A percentile compares a stretch with the other conserved stretches of the same genome.
Evolutionary conservation across 2,888 invertebrate genomes (phyloP).

Genomic region (Drosophila ochracea): DNA sequence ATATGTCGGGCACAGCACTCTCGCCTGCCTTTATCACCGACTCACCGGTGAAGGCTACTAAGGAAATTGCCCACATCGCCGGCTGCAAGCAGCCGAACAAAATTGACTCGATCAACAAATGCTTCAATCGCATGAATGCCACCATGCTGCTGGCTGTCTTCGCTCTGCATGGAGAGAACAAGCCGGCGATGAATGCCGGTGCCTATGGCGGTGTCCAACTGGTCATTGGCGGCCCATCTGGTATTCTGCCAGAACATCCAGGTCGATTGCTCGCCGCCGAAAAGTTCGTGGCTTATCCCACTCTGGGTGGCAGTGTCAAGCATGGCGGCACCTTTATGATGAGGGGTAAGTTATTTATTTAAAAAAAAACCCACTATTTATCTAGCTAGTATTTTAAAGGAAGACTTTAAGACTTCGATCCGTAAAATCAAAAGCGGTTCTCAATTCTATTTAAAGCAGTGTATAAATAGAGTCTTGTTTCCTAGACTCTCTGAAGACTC

Average conservation of each 20-base stretch:
- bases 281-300: slow-evolving; percentile 83
- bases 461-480: neutral
- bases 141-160: slow-evolving; percentile 84
- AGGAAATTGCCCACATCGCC: slow-evolving; percentile 82
- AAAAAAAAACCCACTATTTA: neutral
- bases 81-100: slow-evolving; percentile 82
- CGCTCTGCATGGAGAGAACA: slow-evolving; percentile 75
- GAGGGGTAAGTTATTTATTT: slow-evolving; percentile 79
- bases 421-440: neutral
- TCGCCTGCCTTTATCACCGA: slow-evolving; percentile 86
- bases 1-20: slow-evolving; percentile 86
- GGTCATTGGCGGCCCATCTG: slow-evolving; percentile 84
- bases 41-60: slow-evolving; percentile 82
- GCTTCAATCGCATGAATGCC: slow-evolving; percentile 83
- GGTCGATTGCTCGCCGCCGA: slow-evolving; percentile 77
- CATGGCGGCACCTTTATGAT: slow-evolving; percentile 85
- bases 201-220: slow-evolving; percentile 82
- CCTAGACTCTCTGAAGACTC: neutral
- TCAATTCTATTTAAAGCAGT: neutral
- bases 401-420: neutral
- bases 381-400: too few species aligned
- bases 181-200: slow-evolving; percentile 60
- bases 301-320: slow-evolving; percentile 85
- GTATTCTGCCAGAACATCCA: slow-evolving; percentile 83
- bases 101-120: slow-evolving; percentile 80